Evolutionary conservation across 2,113 vertebrate species (phyloP).

Genomic region (Picathartes gymnocephalus): DNA sequence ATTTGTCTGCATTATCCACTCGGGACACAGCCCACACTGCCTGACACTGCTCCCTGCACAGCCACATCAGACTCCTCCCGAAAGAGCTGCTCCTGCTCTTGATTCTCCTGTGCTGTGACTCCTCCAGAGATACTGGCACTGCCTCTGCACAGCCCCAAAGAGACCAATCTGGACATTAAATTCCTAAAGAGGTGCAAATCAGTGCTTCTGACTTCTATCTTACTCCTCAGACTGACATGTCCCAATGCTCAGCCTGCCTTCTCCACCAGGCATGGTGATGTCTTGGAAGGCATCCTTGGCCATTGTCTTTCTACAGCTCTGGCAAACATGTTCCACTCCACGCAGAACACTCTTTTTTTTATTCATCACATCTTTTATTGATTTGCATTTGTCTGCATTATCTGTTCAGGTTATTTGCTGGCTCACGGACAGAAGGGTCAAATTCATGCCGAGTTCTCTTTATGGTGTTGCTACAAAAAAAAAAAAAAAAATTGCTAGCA

Average conservation of each 20-base stretch:
- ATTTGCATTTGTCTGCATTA: constrained; percentile 12
- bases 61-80: not conserved
- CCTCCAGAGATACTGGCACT: not conserved
- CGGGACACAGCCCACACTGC: not conserved
- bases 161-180: not conserved
- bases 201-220: not conserved
- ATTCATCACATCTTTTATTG: constrained; percentile 13
- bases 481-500: not conserved
- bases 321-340: not conserved
- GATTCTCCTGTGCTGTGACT: not conserved
- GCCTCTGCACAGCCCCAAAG: not conserved
- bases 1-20: too few relatives aligned
- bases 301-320: not conserved
- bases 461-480: not conserved
- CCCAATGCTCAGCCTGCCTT: not conserved
- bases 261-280: not conserved
- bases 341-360: not conserved
- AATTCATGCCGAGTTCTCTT: not conserved
- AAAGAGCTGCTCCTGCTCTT: not conserved
- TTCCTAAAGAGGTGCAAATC: not conserved
- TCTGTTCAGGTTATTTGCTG: not conserved
- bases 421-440: not conserved
- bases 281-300: not conserved
- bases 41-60: not conserved
- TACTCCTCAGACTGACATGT: not conserved